Evolutionary conservation across 1,140 invertebrate species (phyloP).

Genomic region (Rhizoglyphus robini): DNA sequence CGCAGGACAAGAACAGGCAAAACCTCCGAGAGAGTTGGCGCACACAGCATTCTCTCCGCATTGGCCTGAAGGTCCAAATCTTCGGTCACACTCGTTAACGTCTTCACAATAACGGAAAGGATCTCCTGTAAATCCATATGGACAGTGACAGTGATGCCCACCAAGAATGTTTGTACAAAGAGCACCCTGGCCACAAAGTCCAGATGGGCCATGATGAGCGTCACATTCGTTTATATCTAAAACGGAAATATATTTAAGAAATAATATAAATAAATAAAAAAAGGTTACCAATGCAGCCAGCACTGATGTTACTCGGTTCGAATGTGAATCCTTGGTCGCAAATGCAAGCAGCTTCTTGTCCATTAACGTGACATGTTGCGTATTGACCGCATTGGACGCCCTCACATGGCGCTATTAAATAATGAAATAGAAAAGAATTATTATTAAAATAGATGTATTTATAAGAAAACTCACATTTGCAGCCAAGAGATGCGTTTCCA

Average conservation of each 20-base stretch:
- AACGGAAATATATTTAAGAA: constrained; percentile 20
- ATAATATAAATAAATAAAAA: background rate
- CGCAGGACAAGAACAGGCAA: constrained; percentile 34
- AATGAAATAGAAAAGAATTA: constrained; percentile 5
- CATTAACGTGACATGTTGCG: constrained; percentile 73
- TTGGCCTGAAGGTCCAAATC: constrained; percentile 56
- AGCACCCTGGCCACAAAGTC: constrained; percentile 58
- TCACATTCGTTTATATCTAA: constrained; percentile 37
- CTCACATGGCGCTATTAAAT: constrained; percentile 60
- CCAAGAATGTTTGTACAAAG: constrained; percentile 55
- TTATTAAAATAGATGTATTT: background rate
- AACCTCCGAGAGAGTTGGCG: constrained; percentile 60
- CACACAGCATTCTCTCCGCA: constrained; percentile 74
- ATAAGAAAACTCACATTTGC: constrained; percentile 31
- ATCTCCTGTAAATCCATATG: constrained; percentile 52
- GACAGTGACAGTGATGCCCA: constrained; percentile 57
- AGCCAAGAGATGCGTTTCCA: constrained; percentile 30
- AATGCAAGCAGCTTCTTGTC: constrained; percentile 73
- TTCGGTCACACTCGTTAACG: constrained; percentile 76
- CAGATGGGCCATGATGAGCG: constrained; percentile 26
- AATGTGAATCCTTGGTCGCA: constrained; percentile 80
- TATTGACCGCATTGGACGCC: constrained; percentile 74
- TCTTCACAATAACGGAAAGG: constrained; percentile 44
- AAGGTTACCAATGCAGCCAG: constrained; percentile 59
- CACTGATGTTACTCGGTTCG: constrained; percentile 67